Evolutionary conservation across 2,888 invertebrate species (phyloP), one percentile per base, ranked within the genome.

Genomic region (Lymantria monacha): DNA sequence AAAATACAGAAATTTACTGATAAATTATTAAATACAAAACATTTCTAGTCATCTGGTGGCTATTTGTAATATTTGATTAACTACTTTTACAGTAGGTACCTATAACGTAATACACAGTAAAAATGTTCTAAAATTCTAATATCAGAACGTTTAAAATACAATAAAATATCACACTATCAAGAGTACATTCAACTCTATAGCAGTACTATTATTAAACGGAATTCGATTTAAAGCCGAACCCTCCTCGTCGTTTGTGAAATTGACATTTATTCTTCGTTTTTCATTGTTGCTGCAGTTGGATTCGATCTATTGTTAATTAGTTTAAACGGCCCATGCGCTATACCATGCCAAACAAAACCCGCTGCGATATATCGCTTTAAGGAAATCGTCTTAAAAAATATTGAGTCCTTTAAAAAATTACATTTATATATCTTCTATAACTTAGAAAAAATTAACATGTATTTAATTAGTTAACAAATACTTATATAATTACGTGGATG

Each of bases 251-350:
- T 88, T 90, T 89, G 88, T 87, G 88, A 89, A 88, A 90, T 89
- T 90, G 90, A 87, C 90, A 90, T 90, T 90, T 89, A 90, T 90
- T 89, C 89, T 90, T 90, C 89, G 88, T 89, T 88, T 89, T 90
- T 87, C 90, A 90, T 90, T 90, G 90, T 89, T 87, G 81, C 81
- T 83, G 83, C 85, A 86, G 81, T 85, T 82, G 82, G 81, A 83
- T 83, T 85, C 85, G 84, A 87, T 89, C 89, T 90, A 89, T 90
- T 90, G 90, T 90, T 89, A 89, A 90, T 90, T 89, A 90, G 88
- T 84, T 89, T 83, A 86, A 89, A 85, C 88, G 87, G 85, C 78
- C 86, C 85, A 83, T 84, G 81, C 79, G 79, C 84, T 81, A 75
- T 75, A 77, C 80, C 71, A 70, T 72, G 74, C 76, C 71, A 72